phyloP scores from a whole-genome alignment of 2,797 vertebrate species.

The Austrolebias charrua region DNA sequence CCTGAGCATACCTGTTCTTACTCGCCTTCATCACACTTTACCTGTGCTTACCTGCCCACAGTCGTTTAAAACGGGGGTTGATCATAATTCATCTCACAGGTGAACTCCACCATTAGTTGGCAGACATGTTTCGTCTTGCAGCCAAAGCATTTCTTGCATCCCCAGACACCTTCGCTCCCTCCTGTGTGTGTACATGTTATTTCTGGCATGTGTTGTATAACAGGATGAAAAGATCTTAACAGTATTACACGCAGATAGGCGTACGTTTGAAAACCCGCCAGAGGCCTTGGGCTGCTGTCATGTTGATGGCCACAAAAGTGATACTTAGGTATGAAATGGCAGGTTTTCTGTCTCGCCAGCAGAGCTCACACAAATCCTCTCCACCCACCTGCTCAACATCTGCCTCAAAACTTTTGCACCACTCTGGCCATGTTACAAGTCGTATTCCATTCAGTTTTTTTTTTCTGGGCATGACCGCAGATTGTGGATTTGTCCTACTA shows the following conservation, averaged over 20 bases:
- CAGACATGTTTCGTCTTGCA: conserved; percentile 53
- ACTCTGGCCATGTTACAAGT: conserved; percentile 25
- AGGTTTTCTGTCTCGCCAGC: conserved; percentile 4
- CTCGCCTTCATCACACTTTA: conserved; percentile 38
- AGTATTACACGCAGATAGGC: conserved; percentile 11
- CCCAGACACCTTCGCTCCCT: conserved; percentile 23
- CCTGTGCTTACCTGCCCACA: conserved; percentile 28
- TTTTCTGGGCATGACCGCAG: conserved; percentile 3
- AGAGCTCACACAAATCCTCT: conserved; percentile 13
- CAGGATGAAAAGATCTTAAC: conserved; percentile 59
- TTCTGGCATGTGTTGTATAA: conserved; percentile 28
- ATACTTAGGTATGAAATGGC: conserved; percentile 13
- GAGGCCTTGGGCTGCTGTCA: conserved; percentile 30
- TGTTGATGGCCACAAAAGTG: conserved; percentile 28
- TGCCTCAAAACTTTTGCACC: conserved; percentile 35
- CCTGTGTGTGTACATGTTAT: conserved; percentile 13
- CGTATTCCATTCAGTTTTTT: conserved; percentile 23
- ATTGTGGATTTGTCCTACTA: conserved; percentile 2
- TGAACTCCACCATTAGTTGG: conserved; percentile 15
- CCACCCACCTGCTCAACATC: conserved; percentile 33
- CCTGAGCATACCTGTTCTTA: conserved; percentile 35
- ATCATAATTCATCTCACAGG: conserved; percentile 3
- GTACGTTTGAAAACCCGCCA: conserved; percentile 12
- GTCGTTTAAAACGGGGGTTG: neutral
- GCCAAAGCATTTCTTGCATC: conserved; percentile 24